Evolutionary conservation across 2,113 vertebrate species (phyloP).

Genomic region (Vulpes lagopus): DNA sequence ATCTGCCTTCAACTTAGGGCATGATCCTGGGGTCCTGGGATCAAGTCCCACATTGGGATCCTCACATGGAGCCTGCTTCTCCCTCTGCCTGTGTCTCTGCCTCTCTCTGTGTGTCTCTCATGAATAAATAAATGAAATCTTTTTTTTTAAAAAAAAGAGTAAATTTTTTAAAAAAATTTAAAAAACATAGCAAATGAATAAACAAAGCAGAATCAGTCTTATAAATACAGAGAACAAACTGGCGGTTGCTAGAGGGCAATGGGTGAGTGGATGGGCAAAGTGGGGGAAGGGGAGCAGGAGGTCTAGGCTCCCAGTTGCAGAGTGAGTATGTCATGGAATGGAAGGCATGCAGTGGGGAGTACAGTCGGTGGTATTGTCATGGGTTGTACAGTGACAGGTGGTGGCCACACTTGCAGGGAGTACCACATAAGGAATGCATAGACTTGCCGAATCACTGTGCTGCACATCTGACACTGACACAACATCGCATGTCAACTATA

Average conservation of each 20-base stretch:
- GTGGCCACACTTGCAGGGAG: not conserved
- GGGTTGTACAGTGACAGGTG: not conserved
- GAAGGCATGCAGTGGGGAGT: not conserved
- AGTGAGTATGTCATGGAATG: not conserved
- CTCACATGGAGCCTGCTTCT: too few relatives aligned
- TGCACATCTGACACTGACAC: not conserved
- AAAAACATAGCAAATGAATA: not conserved
- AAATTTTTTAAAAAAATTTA: not conserved
- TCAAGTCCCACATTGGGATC: too few relatives aligned
- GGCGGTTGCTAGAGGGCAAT: accelerated
- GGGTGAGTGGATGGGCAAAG: not conserved
- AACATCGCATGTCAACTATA: not conserved
- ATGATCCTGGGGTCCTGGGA: too few relatives aligned
- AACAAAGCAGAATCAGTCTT: not conserved
- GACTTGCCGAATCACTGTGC: not conserved
- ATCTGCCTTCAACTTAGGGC: too few relatives aligned
- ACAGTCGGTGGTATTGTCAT: not conserved
- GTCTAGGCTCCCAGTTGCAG: not conserved
- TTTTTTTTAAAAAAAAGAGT: too few relatives aligned
- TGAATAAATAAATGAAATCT: too few relatives aligned
- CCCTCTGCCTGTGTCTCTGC: too few relatives aligned
- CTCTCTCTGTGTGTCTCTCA: too few relatives aligned
- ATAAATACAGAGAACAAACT: not conserved
- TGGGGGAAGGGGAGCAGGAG: not conserved
- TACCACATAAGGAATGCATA: not conserved